Base-by-base conservation (phyloP, 2,113 vertebrate genomes). In the Coregonus clupeaformis region DNA sequence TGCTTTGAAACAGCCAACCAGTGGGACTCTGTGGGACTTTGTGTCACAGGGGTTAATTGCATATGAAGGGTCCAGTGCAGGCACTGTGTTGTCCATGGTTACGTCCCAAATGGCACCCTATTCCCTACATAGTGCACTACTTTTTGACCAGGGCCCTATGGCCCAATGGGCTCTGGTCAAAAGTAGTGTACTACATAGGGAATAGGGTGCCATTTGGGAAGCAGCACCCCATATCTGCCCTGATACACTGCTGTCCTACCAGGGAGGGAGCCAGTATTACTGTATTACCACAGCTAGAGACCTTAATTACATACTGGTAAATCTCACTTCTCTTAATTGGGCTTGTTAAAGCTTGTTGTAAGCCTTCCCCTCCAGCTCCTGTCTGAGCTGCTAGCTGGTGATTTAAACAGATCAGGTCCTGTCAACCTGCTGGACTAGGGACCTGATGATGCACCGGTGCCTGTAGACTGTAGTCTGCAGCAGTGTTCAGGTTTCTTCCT, bases 11-110 rank as follows among this genome's bases (percentile, higher is more conserved):
- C 80, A 52, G 71, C 82, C 75, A 69, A 68, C 71, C 75, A 25
- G 20, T 71, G 52, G 74, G 74, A 76, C 65, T 86, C 79, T 0
- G 76, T 83, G 88, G 88, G 86, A 77, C 27, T 27, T 27, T 1
- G 27, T 27, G 27, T 27, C 27, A 27, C 77, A 0, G 72, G 77
- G 87, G 88, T 91, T 92, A 91, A 91, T 91, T 90, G 77, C 83
- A 83, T 83, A 80, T 68, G 80, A 77, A 72, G 77, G 78, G 57
- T 81, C 76, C 75, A 64, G 30, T 75, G 68, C 77, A 74, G 60
- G 22, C 78, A 77, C 62, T 69, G 20, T 74, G 52, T 69, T 45
- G 1, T 71, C 32, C 71, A 36, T 36, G 7, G 36, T 0, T 2
- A 2, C 36, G 36, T 42, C 5, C 36, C 36, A 42, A 42, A 11